Evolutionary conservation across 1,140 invertebrate genomes (phyloP).

Genomic region (Helicoverpa zea): DNA sequence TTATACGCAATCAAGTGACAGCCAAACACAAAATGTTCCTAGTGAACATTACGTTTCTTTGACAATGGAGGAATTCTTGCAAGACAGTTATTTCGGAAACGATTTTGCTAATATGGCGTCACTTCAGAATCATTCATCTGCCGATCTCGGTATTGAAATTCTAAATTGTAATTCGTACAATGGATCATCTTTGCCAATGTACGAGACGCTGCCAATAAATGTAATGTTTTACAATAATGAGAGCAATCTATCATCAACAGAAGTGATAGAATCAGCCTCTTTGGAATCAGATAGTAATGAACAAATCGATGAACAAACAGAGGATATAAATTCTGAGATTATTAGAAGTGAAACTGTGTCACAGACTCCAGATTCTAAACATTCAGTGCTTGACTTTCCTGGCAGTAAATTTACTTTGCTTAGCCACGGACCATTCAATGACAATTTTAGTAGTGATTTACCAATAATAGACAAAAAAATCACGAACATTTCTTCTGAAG

Average conservation of each 20-base stretch:
- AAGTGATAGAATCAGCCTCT: background rate
- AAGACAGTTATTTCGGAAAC: background rate
- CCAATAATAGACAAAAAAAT: background rate
- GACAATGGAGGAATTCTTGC: background rate
- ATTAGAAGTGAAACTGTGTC: background rate
- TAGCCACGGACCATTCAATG: constrained; percentile 11
- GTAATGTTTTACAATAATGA: constrained; percentile 33
- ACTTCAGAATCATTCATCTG: background rate
- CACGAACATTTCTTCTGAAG: background rate
- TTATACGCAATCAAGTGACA: background rate
- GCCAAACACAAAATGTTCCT: background rate
- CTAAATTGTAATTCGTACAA: background rate
- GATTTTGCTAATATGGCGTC: background rate
- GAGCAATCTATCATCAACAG: constrained; percentile 1
- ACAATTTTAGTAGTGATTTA: background rate
- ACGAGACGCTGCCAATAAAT: constrained; percentile 31
- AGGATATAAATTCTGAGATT: background rate
- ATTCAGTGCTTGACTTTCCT: constrained; percentile 4
- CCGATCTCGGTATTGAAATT: constrained; percentile 15
- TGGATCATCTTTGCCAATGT: constrained; percentile 24
- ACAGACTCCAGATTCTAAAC: background rate
- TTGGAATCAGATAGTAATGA: background rate
- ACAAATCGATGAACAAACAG: background rate
- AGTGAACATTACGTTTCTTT: background rate
- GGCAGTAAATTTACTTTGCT: background rate